These are phyloP conservation scores for Pyrgilauda ruficollis DNA, from an alignment of 2,113 vertebrate species.

Conservation along the genomic window DNA sequence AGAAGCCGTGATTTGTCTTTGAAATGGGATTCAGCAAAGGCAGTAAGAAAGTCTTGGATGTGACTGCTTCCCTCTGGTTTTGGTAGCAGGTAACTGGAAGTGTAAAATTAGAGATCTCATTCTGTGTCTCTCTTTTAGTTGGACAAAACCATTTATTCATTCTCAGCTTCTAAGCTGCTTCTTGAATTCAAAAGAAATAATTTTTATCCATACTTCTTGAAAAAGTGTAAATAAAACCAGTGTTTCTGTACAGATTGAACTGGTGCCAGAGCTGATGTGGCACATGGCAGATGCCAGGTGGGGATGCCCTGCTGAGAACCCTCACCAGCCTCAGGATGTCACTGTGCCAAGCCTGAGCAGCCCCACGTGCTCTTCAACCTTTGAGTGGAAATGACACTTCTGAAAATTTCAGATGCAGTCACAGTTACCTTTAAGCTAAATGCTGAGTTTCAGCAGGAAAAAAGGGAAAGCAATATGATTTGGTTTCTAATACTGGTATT, in stretches of 20 bases:
- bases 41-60: background rate
- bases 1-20: background rate
- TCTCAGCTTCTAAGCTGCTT: background rate
- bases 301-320: background rate
- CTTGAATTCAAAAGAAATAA: background rate
- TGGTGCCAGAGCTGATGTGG: background rate
- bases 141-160: background rate
- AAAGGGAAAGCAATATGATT: background rate
- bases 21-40: background rate
- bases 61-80: background rate
- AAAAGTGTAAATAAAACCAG: background rate
- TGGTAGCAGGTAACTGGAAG: background rate
- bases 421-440: background rate
- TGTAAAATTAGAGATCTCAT: background rate
- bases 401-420: background rate
- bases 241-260: background rate
- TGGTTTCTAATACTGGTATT: background rate
- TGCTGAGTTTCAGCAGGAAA: background rate
- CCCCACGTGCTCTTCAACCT: fast-evolving
- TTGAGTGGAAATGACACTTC: background rate
- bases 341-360: background rate
- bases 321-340: background rate
- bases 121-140: fast-evolving
- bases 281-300: fast-evolving
- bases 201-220: background rate